Percentiles rank a stretch among this genome's conserved stretches.
Evolutionary conservation across 2,113 vertebrate species (phyloP).

Genomic region (Perognathus longimembris): DNA sequence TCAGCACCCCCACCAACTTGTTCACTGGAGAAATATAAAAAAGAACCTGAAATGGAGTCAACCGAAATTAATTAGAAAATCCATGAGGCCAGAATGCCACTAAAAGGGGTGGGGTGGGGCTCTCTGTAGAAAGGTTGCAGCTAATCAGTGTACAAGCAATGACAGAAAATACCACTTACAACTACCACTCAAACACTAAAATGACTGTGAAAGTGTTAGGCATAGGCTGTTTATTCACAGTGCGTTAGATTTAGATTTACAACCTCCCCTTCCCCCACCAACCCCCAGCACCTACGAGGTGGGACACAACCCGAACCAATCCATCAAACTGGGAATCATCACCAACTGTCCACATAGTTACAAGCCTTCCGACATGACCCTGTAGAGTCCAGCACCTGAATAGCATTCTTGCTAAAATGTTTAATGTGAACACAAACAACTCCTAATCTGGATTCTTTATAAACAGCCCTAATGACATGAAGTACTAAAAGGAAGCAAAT

Average conservation of each 20-base stretch:
- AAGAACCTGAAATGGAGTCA: constrained; percentile 88
- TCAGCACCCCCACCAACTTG: constrained; percentile 94
- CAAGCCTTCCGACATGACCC: not conserved
- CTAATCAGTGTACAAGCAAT: not conserved
- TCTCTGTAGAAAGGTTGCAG: not conserved
- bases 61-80: constrained; percentile 56
- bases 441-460: not conserved
- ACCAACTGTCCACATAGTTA: not conserved
- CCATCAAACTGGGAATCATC: not conserved
- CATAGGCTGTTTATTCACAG: no score
- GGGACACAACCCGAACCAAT: constrained; percentile 4
- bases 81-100: not conserved
- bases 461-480: not conserved
- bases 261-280: no score
- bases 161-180: constrained; percentile 12
- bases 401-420: not conserved
- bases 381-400: not conserved
- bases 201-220: no score
- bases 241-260: no score
- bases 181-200: not conserved
- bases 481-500: not conserved
- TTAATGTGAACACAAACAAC: constrained; percentile 36
- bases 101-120: not conserved
- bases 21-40: constrained; percentile 98
- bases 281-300: not conserved